phyloP scores from a whole-genome alignment of 1,140 invertebrate genomes.

The Hycleus phaleratus region DNA sequence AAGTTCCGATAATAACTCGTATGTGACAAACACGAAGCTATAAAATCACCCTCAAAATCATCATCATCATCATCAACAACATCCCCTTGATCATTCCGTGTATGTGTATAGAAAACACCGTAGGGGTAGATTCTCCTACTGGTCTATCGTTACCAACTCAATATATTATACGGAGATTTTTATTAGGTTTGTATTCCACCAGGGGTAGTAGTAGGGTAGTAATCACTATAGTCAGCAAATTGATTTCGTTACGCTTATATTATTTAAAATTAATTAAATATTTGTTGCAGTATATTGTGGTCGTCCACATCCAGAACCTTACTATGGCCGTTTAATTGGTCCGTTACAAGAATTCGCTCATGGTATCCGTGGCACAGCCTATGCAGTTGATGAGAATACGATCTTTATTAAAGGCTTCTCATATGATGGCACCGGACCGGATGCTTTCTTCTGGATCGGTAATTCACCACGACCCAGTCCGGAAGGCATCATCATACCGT shows the following conservation, averaged over 20 bases:
- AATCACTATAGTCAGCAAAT: conserved; percentile 22
- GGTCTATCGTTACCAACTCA: conserved; percentile 8
- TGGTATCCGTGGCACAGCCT: conserved; percentile 67
- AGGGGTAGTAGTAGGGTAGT: conserved; percentile 6
- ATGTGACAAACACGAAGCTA: no score
- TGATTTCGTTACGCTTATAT: conserved; percentile 24
- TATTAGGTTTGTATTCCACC: conserved; percentile 15
- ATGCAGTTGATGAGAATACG: conserved; percentile 80
- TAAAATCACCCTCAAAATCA: no score
- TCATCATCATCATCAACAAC: no score
- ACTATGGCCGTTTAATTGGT: conserved; percentile 72
- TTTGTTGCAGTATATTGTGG: conserved; percentile 41
- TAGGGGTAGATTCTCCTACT: no score
- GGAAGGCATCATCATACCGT: conserved; percentile 73
- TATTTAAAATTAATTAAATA: conserved; percentile 7
- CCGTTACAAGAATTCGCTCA: conserved; percentile 61
- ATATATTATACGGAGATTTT: conserved; percentile 25
- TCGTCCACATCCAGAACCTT: conserved; percentile 49
- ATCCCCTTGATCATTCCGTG: no score
- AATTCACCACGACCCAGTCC: conserved; percentile 66
- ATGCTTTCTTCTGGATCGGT: conserved; percentile 84
- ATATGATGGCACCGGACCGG: conserved; percentile 78
- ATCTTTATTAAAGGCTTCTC: conserved; percentile 79
- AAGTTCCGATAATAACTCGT: no score
- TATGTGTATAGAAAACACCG: no score